Base-by-base conservation (phyloP, 2,797 vertebrate genomes). In the Chrysolophus pictus region DNA sequence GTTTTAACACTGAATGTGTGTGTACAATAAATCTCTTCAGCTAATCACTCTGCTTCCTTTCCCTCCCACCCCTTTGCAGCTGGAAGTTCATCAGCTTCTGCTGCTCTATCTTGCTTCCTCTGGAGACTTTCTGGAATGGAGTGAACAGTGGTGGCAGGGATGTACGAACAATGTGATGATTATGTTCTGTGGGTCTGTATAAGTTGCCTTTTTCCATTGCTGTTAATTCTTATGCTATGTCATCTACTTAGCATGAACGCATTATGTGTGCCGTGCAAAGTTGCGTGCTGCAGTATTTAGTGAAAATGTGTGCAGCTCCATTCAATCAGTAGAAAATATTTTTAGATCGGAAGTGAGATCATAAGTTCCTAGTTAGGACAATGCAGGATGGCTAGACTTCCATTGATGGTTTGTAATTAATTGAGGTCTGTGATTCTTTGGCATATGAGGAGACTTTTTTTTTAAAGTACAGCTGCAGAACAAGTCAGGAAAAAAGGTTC, bases 161-260 rank as follows among this genome's bases (percentile, higher is more conserved):
- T 63, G 90, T 28, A 80, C 55, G 70, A 84, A 90, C 91, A 95
- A 94, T 90, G 87, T 90, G 2, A 0, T 41, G 46, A 87, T 94
- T 96, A 86, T 94, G 6, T 94, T 94, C 90, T 64, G 31, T 1
- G 46, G 44, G 51, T 47, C 83, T 81, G 58, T 74, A 16, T 94
- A 93, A 95, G 60, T 87, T 93, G 91, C 95, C 71, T 44, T 88
- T 96, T 96, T 93, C 93, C 77, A 87, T 88, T 68, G 84, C 88
- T 84, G 73, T 51, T 33, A 23, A 76, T 91, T 95, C 84, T 72
- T 87, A 89, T 69, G 92, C 80, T 71, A 80, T 83, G 88, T 80
- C 46, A 62, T 94, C 81, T 62, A 1, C 86, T 95, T 87, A 55
- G 46, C 74, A 35, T 2, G 15, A 90, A 53, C 46, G 9, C 37